phyloP scores from a whole-genome alignment of 2,888 invertebrate genomes.

The Megamerina dolium region DNA sequence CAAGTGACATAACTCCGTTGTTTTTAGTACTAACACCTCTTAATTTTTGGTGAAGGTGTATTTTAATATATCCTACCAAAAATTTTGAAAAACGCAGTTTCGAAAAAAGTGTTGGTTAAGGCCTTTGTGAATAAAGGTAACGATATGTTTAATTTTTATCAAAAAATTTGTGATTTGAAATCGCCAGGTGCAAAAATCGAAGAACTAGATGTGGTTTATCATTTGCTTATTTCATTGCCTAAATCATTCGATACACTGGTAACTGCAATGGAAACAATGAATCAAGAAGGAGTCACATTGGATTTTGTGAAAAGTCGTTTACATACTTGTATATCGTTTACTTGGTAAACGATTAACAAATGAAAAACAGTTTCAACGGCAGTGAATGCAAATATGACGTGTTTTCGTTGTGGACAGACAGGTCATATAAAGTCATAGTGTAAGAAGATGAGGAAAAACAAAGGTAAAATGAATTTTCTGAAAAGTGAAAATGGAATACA shows the following conservation, averaged over 20 bases:
- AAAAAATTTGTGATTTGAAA: constrained; percentile 1
- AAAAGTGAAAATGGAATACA: no score
- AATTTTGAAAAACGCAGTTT: no score
- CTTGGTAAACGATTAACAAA: no score
- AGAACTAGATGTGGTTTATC: background rate
- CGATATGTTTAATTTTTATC: no score
- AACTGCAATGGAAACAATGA: constrained; percentile 7
- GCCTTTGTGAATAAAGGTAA: no score
- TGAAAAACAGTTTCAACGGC: background rate
- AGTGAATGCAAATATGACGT: constrained; percentile 1
- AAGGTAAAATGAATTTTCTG: no score
- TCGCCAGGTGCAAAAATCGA: background rate
- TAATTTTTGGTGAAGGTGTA: no score
- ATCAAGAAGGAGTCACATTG: constrained; percentile 3
- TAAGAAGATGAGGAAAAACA: constrained; percentile 1
- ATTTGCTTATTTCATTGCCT: constrained; percentile 1
- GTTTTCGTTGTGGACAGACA: constrained; percentile 3
- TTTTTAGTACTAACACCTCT: no score
- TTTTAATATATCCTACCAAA: no score
- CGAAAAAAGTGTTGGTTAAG: no score
- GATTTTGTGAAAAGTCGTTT: constrained; percentile 7
- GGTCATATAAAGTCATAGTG: constrained; percentile 3
- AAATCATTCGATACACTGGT: constrained; percentile 2
- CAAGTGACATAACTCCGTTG: no score
- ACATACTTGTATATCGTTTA: background rate